Evolutionary conservation across 1,140 invertebrate genomes (phyloP), one percentile per base, ranked within the genome.

Genomic region (Diorhabda elongata): DNA sequence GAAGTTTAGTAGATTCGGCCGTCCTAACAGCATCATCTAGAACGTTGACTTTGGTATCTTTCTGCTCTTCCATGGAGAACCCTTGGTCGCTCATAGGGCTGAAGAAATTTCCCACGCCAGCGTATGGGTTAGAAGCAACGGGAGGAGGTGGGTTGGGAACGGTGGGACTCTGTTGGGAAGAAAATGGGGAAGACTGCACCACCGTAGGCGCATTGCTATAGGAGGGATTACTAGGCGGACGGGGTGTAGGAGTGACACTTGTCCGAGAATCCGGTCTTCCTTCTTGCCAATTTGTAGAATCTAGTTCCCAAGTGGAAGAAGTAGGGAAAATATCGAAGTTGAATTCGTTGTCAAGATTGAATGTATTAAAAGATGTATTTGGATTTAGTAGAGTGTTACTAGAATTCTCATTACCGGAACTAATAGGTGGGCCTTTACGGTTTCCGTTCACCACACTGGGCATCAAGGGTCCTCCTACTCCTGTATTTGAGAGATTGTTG

Each of bases 391-490:
- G 58, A 73, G 78, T 82, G 43, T 82, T 61, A 67, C 80, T 79
- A 74, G 82, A 70, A 74, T 72, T 72, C 73, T 81, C 75, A 73
- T 76, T 71, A 75, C 75, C 63, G 74, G 79, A 59, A 76, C 80
- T 65, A 74, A 81, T 41, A 75, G 70, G 73, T 41, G 73, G 73
- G 41, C 58, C 81, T 71, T 81, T 85, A 52, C 77, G 76, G 69
- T 65, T 58, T 6, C 88, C 88, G 76, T 90, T 90, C 11, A 88
- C 83, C 47, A 88, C 85, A 44, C 87, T 88, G 5, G 86, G 84
- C 86, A 90, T 88, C 44, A 89, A 78, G 0, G 88, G 88, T 0
- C 87, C 88, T 47, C 87, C 87, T 44, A 88, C 81, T 47, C 70
- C 70, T 42, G 57, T 60, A 44, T 69, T 71, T 78, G 71, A 45